A percentile compares a stretch with the other conserved stretches of the same genome.
Conservation (phyloP, 2,888 invertebrate species). For the Hypomecis punctinalis region DNA sequence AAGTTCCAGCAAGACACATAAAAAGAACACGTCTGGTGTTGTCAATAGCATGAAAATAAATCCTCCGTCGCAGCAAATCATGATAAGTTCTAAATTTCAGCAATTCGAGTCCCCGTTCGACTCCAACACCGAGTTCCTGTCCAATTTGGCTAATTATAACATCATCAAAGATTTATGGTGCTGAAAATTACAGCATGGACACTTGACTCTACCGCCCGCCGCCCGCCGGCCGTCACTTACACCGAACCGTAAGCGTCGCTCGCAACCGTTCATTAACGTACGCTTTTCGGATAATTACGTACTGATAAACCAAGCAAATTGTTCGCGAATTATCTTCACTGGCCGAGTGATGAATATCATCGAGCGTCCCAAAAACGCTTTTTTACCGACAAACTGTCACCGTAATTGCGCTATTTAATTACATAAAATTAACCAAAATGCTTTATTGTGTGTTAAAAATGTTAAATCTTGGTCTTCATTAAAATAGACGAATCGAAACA, state of each 20-base stretch:
- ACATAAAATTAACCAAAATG: slow-evolving; percentile 56
- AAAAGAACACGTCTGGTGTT: too few relatives aligned
- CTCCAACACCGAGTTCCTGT: not conserved
- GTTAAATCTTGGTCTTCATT: slow-evolving; percentile 43
- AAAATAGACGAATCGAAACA: slow-evolving; percentile 30
- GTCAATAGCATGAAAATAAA: too few relatives aligned
- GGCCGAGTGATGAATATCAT: slow-evolving; percentile 73
- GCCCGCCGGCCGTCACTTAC: slow-evolving; percentile 54
- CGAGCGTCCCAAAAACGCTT: slow-evolving; percentile 61
- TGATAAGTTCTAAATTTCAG: not conserved
- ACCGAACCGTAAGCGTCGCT: slow-evolving; percentile 50
- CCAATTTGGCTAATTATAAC: slow-evolving; percentile 24
- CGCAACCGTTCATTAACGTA: slow-evolving; percentile 78
- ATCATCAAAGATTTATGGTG: slow-evolving; percentile 27
- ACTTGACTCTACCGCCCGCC: slow-evolving; percentile 26
- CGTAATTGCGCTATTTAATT: slow-evolving; percentile 62
- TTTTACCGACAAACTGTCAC: slow-evolving; percentile 61
- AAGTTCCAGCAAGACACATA: too few relatives aligned
- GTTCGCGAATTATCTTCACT: slow-evolving; percentile 75
- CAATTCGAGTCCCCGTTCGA: not conserved
- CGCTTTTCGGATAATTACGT: slow-evolving; percentile 81
- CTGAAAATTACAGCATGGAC: slow-evolving; percentile 19
- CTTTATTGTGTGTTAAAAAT: slow-evolving; percentile 60
- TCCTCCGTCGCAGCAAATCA: not conserved
- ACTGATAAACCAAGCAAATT: slow-evolving; percentile 83